Percentiles rank a stretch among this genome's conserved stretches.
Evolutionary conservation across 1,140 invertebrate species (phyloP).

Genomic region (Saccostrea echinata): DNA sequence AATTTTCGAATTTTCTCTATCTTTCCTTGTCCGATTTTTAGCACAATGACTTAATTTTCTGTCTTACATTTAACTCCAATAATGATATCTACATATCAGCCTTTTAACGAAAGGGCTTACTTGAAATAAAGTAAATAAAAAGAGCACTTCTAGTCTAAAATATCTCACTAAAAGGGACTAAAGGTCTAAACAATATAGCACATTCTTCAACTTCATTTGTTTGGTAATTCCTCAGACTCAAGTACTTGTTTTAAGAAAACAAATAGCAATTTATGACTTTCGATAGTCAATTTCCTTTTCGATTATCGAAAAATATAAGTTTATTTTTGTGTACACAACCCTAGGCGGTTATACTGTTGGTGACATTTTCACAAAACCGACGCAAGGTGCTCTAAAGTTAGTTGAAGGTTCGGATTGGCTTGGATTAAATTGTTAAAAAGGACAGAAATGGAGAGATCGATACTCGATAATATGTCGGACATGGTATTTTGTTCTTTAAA

Average conservation of each 20-base stretch:
- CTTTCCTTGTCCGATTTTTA: not conserved
- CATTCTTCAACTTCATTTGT: not conserved
- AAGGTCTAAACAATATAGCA: not conserved
- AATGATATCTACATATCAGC: not conserved
- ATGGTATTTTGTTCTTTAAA: not conserved
- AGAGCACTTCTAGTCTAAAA: not conserved
- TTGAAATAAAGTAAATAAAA: not conserved
- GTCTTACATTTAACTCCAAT: not conserved
- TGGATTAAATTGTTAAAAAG: conserved; percentile 9
- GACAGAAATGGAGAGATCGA: not conserved
- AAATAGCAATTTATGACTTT: conserved; percentile 18
- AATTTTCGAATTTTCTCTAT: not conserved
- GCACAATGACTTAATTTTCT: not conserved
- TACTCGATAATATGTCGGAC: conserved; percentile 26
- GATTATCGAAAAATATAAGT: conserved; percentile 35
- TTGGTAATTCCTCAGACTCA: conserved; percentile 4
- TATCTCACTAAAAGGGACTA: not conserved
- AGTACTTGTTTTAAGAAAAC: conserved; percentile 26
- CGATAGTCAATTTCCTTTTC: conserved; percentile 34
- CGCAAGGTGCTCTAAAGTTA: not conserved
- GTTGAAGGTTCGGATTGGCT: not conserved
- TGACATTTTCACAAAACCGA: conserved; percentile 10
- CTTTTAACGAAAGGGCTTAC: not conserved
- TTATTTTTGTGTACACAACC: conserved; percentile 8
- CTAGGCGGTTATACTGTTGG: not conserved